A percentile compares a stretch with the other conserved stretches of the same genome.
Conservation (phyloP, 2,113 vertebrate genomes). For the Orthonyx spaldingii region DNA sequence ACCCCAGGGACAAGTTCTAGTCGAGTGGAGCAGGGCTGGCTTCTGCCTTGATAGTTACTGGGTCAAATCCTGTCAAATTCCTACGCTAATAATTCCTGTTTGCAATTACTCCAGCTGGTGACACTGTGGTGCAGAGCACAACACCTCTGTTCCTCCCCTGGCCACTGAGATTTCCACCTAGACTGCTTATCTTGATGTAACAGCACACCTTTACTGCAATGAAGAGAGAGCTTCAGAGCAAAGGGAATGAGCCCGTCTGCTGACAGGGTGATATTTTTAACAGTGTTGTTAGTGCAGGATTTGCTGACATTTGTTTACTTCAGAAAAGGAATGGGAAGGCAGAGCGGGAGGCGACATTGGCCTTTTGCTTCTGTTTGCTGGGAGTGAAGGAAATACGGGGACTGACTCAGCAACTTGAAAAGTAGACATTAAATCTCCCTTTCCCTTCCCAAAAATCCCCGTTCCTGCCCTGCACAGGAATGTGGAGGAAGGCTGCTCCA, state of each 20-base stretch:
- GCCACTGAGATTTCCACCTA: background rate
- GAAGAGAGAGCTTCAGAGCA: background rate
- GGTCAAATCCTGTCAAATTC: background rate
- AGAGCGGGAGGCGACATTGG: background rate
- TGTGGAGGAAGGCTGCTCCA: background rate
- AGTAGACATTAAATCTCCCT: background rate
- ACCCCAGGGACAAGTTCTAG: background rate
- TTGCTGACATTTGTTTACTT: constrained; percentile 49
- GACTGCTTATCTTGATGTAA: background rate
- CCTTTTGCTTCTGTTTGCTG: background rate
- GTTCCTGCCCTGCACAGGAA: background rate
- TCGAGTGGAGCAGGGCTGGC: background rate
- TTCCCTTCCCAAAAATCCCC: background rate
- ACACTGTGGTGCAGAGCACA: background rate
- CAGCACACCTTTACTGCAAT: background rate
- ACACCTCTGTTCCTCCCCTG: accelerated
- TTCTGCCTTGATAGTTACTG: background rate
- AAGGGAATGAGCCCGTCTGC: background rate
- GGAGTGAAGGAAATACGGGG: background rate
- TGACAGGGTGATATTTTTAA: constrained; percentile 32
- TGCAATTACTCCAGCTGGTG: background rate
- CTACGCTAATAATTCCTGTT: background rate
- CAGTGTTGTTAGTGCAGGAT: background rate
- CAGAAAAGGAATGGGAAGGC: background rate
- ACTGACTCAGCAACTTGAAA: constrained; percentile 15